Conservation (phyloP, 2,113 vertebrate species). For the rabbit (Oryctolagus cuniculus) region mOryCun1.1 NC_091432.1:67473001-67473500, state of each 20-base stretch:
- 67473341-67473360: not conserved
- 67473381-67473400: too few species aligned
- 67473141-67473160: not conserved
- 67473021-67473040: conserved; percentile 27
- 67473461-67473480: too few species aligned
- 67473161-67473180: not conserved
- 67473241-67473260: not conserved
- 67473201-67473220: not conserved
- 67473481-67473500: too few species aligned
- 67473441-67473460: too few species aligned
- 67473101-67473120: conserved; percentile 16
- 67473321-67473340: too few species aligned
- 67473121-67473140: not conserved
- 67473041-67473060: not conserved
- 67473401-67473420: too few species aligned
- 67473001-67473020: not conserved
- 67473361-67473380: not conserved
- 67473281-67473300: conserved; percentile 44
- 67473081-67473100: conserved; percentile 8
- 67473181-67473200: not conserved
- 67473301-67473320: conserved; percentile 26
- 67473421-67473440: too few species aligned
- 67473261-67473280: not conserved
- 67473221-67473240: conserved; percentile 34
- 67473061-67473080: conserved; percentile 1